Evolutionary conservation across 2,113 vertebrate species (phyloP).

Genomic region (Reinhardtius hippoglossoides): DNA sequence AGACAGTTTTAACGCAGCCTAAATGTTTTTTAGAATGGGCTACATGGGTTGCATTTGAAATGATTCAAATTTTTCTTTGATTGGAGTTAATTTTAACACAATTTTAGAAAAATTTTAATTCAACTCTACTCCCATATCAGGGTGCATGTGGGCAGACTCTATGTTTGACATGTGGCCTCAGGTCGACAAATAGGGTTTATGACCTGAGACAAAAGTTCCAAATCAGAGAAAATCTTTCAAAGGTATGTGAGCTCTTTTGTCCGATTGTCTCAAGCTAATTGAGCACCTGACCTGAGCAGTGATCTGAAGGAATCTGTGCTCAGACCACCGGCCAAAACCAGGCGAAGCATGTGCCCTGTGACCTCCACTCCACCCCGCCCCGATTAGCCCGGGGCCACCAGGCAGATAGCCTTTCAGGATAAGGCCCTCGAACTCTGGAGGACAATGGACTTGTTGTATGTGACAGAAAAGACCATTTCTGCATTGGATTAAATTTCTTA

Average conservation of each 20-base stretch:
- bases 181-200: not conserved
- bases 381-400: conserved; percentile 68
- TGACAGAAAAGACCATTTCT: conserved; percentile 71
- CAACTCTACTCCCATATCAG: no score
- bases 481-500: conserved; percentile 67
- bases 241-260: conserved; percentile 29
- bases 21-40: no score
- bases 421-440: conserved; percentile 45
- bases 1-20: no score
- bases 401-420: conserved; percentile 75
- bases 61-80: no score
- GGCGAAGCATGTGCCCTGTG: conserved; percentile 72
- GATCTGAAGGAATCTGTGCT: conserved; percentile 43
- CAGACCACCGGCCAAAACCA: conserved; percentile 65
- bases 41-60: no score
- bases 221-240: not conserved
- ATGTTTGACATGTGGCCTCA: conserved; percentile 1
- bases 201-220: conserved; percentile 8
- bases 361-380: conserved; percentile 52
- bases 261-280: conserved; percentile 60
- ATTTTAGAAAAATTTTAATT: no score
- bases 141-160: no score
- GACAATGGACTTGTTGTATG: conserved; percentile 80
- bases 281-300: conserved; percentile 62
- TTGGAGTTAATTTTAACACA: no score